Evolutionary conservation across 2,888 invertebrate species (phyloP), one percentile per base, ranked within the genome.

Genomic region (Meta bourneti): DNA sequence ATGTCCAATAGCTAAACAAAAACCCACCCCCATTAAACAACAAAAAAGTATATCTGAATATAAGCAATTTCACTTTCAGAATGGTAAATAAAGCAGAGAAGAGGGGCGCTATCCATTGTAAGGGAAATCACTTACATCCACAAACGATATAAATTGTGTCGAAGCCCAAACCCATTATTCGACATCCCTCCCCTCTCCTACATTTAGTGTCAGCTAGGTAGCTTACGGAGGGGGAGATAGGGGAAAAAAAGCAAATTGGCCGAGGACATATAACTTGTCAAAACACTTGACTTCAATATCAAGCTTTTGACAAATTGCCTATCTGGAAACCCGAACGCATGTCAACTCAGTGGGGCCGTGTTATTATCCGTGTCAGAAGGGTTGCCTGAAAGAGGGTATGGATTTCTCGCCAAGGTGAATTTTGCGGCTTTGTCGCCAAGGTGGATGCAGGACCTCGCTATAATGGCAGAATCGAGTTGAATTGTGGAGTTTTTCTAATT

Each of bases 251-350:
- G 54, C 16, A 52, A 51, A 80, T 79, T 74, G 85, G 61, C 51
- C 19, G 49, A 19, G 71, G 51, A 54, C 54, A 51, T 82, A 92
- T 86, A 89, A 80, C 92, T 92, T 92, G 92, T 92, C 92, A 92
- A 92, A 92, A 92, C 90, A 92, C 92, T 92, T 92, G 92, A 92
- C 92, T 92, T 90, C 92, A 92, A 90, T 89, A 92, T 89, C 72
- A 61, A 70, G 82, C 80, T 75, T 81, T 88, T 92, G 92, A 92
- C 92, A 92, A 92, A 92, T 92, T 90, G 90, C 83, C 92, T 77
- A 16, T 72, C 87, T 91, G 61, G 34, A 79, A 78, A 52, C 19
- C 70, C 70, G 51, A 77, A 20, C 80, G 61, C 51, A 84, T 79
- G 91, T 91, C 91, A 91, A 70, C 69, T 11, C n/a, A 75, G 74